phyloP scores from a whole-genome alignment of 2,888 invertebrate species.

The Orchesella flavescens region DNA sequence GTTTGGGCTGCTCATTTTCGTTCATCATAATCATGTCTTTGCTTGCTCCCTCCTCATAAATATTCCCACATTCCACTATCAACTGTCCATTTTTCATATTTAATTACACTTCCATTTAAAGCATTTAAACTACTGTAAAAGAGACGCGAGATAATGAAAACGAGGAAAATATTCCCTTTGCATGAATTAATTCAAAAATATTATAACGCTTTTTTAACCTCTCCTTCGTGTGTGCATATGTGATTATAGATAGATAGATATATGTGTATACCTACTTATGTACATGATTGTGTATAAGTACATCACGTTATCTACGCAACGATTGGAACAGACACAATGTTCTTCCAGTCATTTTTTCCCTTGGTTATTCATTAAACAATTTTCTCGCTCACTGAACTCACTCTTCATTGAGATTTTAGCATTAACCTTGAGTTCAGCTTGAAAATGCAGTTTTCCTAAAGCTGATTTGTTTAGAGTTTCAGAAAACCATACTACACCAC shows the following conservation, averaged over 20 bases:
- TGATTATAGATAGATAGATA: too few species aligned
- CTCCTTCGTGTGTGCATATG: not conserved
- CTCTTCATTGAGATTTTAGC: constrained; percentile 30
- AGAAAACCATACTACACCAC: not conserved
- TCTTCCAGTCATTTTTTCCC: constrained; percentile 37
- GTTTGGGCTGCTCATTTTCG: constrained; percentile 22
- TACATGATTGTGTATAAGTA: not conserved
- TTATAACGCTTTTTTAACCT: too few species aligned
- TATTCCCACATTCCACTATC: constrained; percentile 32
- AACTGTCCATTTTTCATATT: constrained; percentile 32
- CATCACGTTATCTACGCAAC: constrained; percentile 7
- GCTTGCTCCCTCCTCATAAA: constrained; percentile 3
- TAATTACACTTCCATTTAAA: constrained; percentile 58
- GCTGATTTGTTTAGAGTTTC: not conserved
- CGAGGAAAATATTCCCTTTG: not conserved
- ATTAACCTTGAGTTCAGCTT: too few species aligned
- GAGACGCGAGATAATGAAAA: constrained; percentile 41
- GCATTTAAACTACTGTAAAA: constrained; percentile 11
- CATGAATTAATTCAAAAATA: not conserved
- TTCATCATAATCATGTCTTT: constrained; percentile 4
- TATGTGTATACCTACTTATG: not conserved
- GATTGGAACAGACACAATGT: constrained; percentile 9
- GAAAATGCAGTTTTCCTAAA: constrained; percentile 9
- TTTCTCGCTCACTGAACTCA: constrained; percentile 54
- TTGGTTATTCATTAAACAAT: constrained; percentile 54